Conservation (phyloP, 2,113 vertebrate genomes). For the Spea multiplicata region DNA sequence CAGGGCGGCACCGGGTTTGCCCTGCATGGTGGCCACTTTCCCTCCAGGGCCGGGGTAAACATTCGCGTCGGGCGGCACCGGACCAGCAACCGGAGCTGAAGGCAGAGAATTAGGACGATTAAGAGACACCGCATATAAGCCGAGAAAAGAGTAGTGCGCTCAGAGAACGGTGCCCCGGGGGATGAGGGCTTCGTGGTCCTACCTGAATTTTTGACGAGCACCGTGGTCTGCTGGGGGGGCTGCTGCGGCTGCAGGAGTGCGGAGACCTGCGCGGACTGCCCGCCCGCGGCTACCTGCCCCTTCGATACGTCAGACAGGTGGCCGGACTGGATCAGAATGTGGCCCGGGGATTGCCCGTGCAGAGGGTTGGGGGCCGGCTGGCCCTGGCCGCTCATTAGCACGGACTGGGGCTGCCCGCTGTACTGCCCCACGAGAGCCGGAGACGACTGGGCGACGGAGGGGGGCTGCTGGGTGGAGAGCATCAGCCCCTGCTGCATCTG, state of each 20-base stretch:
- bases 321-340: constrained; percentile 58
- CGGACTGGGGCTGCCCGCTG: constrained; percentile 54
- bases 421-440: constrained; percentile 54
- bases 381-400: constrained; percentile 64
- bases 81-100: constrained; percentile 50
- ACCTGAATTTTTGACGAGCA: constrained; percentile 66
- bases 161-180: too few relatives aligned
- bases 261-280: constrained; percentile 56
- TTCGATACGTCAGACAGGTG: constrained; percentile 37
- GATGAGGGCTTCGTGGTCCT: not conserved
- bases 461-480: constrained; percentile 63
- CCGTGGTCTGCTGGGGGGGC: constrained; percentile 47
- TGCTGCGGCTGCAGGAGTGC: constrained; percentile 64
- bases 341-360: constrained; percentile 53
- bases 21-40: constrained; percentile 52
- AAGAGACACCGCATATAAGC: too few relatives aligned
- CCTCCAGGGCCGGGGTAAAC: constrained; percentile 68
- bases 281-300: constrained; percentile 43
- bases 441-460: constrained; percentile 47
- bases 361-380: constrained; percentile 38
- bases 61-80: constrained; percentile 75
- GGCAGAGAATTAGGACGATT: too few relatives aligned
- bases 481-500: constrained; percentile 83
- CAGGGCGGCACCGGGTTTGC: constrained; percentile 65
- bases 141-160: too few relatives aligned